Evolutionary conservation across 1,140 invertebrate species (phyloP).

Genomic region (Cecropterus lyciades): DNA sequence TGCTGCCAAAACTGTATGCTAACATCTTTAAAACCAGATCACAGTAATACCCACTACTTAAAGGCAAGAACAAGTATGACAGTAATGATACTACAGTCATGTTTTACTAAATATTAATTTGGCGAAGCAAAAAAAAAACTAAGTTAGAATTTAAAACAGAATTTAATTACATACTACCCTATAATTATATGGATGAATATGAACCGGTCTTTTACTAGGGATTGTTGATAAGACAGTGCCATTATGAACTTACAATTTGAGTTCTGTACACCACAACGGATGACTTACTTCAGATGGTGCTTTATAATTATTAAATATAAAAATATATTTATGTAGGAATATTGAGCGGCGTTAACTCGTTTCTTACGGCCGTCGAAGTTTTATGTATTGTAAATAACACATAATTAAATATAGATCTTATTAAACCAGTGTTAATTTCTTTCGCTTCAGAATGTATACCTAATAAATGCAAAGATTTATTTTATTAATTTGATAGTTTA

Average conservation of each 20-base stretch:
- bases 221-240: conserved; percentile 36
- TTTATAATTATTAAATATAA: conserved; percentile 49
- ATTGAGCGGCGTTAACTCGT: conserved; percentile 56
- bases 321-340: conserved; percentile 37
- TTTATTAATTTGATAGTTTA: conserved; percentile 58
- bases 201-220: conserved; percentile 6
- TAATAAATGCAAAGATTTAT: conserved; percentile 60
- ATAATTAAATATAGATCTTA: conserved; percentile 38
- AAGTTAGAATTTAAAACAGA: no score
- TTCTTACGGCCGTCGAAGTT: conserved; percentile 43
- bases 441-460: conserved; percentile 52
- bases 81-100: no score
- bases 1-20: no score
- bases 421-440: conserved; percentile 48
- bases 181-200: no score
- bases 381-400: conserved; percentile 69
- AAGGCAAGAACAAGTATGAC: no score
- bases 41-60: no score
- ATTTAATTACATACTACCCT: no score
- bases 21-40: no score
- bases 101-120: no score
- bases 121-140: no score
- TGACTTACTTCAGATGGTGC: conserved; percentile 56
- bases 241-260: conserved; percentile 35
- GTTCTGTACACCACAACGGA: conserved; percentile 31